Percentiles rank a stretch among this genome's conserved stretches.
Conservation (phyloP, 2,888 invertebrate species). For the Habroteleia sp. region DNA sequence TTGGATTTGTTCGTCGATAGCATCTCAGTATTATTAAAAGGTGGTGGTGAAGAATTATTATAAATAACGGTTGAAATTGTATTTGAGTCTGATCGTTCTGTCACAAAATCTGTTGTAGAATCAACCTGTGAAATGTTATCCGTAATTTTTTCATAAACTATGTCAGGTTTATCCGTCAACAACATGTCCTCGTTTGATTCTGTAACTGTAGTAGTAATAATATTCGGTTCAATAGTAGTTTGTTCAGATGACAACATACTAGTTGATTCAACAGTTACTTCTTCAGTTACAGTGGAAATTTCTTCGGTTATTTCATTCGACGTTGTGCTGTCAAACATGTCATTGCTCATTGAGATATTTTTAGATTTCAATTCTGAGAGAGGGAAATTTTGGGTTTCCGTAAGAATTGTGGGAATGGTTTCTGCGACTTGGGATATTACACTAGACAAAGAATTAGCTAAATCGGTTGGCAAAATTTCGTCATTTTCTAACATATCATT, state of each 20-base stretch:
- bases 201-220: constrained; percentile 2
- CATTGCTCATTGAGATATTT: constrained; percentile 55
- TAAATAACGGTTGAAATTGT: background rate
- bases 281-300: constrained; percentile 11
- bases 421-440: constrained; percentile 75
- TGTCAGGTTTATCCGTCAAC: constrained; percentile 29
- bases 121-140: constrained; percentile 8
- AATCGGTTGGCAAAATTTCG: constrained; percentile 69
- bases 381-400: constrained; percentile 58
- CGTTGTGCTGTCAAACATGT: constrained; percentile 47
- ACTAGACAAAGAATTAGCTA: constrained; percentile 73
- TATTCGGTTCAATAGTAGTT: constrained; percentile 26
- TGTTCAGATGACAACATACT: constrained; percentile 5
- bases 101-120: constrained; percentile 2
- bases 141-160: background rate
- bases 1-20: background rate
- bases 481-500: constrained; percentile 19
- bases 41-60: background rate
- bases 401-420: constrained; percentile 66
- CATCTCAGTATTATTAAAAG: constrained; percentile 2
- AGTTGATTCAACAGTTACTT: constrained; percentile 13
- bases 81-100: constrained; percentile 1
- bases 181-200: constrained; percentile 9
- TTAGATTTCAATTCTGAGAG: constrained; percentile 60
- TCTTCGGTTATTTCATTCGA: constrained; percentile 34